phyloP scores from a whole-genome alignment of 2,888 invertebrate genomes.

The Brachylomia viminalis region DNA sequence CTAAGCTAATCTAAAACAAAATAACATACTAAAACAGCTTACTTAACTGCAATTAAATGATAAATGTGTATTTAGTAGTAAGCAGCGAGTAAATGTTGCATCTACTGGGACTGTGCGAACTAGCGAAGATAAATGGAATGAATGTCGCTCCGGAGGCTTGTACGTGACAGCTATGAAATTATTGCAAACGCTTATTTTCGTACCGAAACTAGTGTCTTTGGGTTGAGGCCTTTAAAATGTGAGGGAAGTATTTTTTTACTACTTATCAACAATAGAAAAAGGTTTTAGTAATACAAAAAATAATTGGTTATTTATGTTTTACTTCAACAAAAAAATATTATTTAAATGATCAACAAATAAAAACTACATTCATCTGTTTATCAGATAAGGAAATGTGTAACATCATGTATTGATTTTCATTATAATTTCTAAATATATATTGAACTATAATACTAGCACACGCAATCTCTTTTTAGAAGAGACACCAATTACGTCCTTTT shows the following conservation, averaged over 20 bases:
- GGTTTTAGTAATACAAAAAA: background rate
- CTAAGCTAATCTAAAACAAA: background rate
- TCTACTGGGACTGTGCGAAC: constrained; percentile 61
- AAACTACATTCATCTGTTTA: background rate
- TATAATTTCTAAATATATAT: background rate
- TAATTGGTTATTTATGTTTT: background rate
- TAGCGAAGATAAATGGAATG: constrained; percentile 76
- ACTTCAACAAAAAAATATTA: background rate
- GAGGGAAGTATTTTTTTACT: background rate
- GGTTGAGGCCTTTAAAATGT: background rate
- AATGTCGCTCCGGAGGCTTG: constrained; percentile 72
- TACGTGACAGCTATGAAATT: constrained; percentile 73
- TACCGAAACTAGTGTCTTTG: constrained; percentile 47
- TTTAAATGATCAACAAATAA: background rate
- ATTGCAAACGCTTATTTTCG: constrained; percentile 72
- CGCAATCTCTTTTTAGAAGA: background rate
- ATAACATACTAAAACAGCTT: constrained; percentile 5
- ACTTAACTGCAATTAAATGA: constrained; percentile 47
- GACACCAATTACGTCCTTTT: background rate
- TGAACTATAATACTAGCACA: background rate
- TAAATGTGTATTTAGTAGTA: constrained; percentile 48
- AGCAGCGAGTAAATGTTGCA: constrained; percentile 50
- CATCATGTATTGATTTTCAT: background rate
- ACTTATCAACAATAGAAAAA: background rate
- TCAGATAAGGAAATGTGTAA: background rate